phyloP scores from a whole-genome alignment of 2,113 vertebrate species.

The Crotalus helleri region DNA sequence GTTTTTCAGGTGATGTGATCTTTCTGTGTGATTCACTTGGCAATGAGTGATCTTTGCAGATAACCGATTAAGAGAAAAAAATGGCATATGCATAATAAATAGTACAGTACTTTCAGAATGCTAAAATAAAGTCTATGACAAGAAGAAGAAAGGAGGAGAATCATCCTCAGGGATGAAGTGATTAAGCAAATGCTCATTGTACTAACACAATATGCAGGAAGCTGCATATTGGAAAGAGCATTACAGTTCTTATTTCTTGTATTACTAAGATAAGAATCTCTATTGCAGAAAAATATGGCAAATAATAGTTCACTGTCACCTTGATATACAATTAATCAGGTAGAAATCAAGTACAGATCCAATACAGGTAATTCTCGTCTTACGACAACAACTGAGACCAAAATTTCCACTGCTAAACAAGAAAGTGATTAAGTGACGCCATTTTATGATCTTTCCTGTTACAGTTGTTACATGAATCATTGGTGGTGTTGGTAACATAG shows the following conservation, averaged over 20 bases:
- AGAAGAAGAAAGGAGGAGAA: not conserved
- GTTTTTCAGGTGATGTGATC: slow-evolving; percentile 36
- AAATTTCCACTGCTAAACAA: not conserved
- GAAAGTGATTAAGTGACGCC: not conserved
- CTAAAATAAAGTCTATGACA: not conserved
- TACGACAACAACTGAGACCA: not conserved
- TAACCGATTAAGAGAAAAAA: slow-evolving; percentile 17
- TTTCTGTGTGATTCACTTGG: slow-evolving; percentile 30
- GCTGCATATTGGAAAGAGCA: not conserved
- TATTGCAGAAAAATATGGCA: not conserved
- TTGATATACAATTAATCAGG: not conserved
- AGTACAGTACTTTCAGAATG: not conserved
- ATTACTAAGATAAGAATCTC: not conserved
- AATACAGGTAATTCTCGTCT: not conserved
- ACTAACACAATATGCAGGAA: not conserved
- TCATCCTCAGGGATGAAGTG: not conserved
- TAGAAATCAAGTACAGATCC: not conserved
- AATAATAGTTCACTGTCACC: not conserved
- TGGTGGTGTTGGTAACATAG: not conserved
- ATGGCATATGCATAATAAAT: not conserved
- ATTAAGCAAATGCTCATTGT: not conserved
- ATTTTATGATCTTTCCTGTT: not conserved
- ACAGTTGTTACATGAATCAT: not conserved
- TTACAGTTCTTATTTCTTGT: not conserved
- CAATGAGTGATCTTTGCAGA: slow-evolving; percentile 47